These are phyloP conservation scores for Steinernema carpocapsae DNA, from an alignment of 2,888 invertebrate species.

Conservation along the genomic window DNA sequence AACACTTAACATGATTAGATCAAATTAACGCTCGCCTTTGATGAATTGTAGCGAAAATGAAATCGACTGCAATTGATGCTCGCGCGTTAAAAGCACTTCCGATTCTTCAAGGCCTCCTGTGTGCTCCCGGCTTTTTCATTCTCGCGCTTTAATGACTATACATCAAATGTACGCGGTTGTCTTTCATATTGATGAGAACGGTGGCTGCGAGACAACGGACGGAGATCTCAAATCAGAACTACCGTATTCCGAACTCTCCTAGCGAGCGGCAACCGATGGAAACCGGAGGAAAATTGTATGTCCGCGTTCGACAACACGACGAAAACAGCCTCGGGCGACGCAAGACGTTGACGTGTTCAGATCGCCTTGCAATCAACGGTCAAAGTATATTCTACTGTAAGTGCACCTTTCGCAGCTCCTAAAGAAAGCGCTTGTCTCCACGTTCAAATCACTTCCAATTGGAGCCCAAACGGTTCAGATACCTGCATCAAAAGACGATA, in stretches of 20 bases:
- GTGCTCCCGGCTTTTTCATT: background rate
- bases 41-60: slow-evolving; percentile 35
- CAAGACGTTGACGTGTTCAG: slow-evolving; percentile 20
- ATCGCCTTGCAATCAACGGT: slow-evolving; percentile 29
- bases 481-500: too few species aligned
- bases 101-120: background rate
- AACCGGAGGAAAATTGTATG: slow-evolving; percentile 18
- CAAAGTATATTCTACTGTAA: slow-evolving; percentile 29
- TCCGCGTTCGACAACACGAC: slow-evolving; percentile 21
- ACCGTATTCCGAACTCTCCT: slow-evolving; percentile 7
- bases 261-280: background rate
- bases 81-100: background rate
- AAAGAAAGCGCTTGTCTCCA: background rate
- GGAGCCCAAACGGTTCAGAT: too few species aligned
- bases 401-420: background rate
- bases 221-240: background rate
- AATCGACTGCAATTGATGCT: slow-evolving; percentile 22
- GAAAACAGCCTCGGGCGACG: slow-evolving; percentile 29
- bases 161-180: too few species aligned
- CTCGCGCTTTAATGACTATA: background rate
- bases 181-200: background rate
- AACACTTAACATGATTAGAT: slow-evolving; percentile 35
- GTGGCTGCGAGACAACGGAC: background rate
- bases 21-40: slow-evolving; percentile 28
- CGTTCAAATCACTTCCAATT: background rate